Evolutionary conservation across 2,113 vertebrate genomes (phyloP).

Genomic region (Paracyprichromis sp.): DNA sequence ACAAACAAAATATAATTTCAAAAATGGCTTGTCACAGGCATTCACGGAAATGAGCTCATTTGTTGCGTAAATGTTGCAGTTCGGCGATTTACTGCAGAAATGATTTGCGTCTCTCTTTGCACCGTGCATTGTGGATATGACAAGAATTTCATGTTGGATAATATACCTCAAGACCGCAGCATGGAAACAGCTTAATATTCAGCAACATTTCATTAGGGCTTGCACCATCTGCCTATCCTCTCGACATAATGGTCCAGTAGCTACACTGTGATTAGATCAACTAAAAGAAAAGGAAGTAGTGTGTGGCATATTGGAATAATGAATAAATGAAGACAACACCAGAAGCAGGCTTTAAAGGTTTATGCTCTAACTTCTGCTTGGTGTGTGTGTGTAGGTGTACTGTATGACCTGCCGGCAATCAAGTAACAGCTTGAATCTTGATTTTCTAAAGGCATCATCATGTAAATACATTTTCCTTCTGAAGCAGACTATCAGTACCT

Average conservation of each 20-base stretch:
- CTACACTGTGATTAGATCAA: neutral
- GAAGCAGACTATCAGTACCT: neutral
- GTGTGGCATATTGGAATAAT: neutral
- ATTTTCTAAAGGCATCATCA: neutral
- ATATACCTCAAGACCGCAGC: neutral
- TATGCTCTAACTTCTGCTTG: neutral
- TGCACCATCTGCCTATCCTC: constrained; percentile 1
- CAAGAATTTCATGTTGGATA: neutral
- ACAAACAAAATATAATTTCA: neutral
- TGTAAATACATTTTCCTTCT: neutral
- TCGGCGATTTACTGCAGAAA: neutral
- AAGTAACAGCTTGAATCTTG: neutral
- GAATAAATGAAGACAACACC: neutral
- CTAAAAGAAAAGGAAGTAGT: neutral
- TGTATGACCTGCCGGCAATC: neutral
- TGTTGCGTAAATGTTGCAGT: neutral
- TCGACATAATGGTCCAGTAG: neutral
- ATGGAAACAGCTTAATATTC: constrained; percentile 28
- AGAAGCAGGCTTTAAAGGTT: neutral
- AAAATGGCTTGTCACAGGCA: neutral
- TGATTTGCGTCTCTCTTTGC: neutral
- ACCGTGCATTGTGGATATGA: neutral
- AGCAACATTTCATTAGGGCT: neutral
- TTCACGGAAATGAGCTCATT: neutral
- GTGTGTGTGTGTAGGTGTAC: neutral